phyloP scores from a whole-genome alignment of 2,888 invertebrate species.

The Tillus elongatus region DNA sequence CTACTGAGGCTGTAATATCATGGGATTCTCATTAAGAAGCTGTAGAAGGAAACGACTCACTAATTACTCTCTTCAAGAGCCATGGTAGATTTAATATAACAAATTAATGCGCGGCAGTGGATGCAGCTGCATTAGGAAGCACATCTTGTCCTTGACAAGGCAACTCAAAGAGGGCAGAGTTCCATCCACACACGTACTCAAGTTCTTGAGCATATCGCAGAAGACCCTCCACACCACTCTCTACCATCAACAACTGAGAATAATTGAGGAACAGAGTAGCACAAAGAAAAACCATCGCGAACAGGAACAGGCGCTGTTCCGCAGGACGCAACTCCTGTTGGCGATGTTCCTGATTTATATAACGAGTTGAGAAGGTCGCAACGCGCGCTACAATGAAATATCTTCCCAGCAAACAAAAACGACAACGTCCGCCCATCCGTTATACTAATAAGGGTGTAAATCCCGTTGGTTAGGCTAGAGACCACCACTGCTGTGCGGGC shows the following conservation, averaged over 20 bases:
- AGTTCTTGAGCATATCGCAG: too few relatives aligned
- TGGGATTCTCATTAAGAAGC: too few relatives aligned
- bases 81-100: too few relatives aligned
- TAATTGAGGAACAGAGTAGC: slow-evolving; percentile 9
- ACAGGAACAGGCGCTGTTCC: slow-evolving; percentile 19
- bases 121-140: too few relatives aligned
- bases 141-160: too few relatives aligned
- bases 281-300: slow-evolving; percentile 8
- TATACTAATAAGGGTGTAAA: slow-evolving; percentile 30
- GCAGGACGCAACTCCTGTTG: slow-evolving; percentile 22
- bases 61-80: too few relatives aligned
- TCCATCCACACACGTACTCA: too few relatives aligned
- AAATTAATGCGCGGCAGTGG: too few relatives aligned
- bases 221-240: too few relatives aligned
- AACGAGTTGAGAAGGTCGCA: slow-evolving; percentile 23
- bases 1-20: too few relatives aligned
- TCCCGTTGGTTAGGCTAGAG: slow-evolving; percentile 20
- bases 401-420: slow-evolving; percentile 27
- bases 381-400: slow-evolving; percentile 27
- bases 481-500: slow-evolving; percentile 19
- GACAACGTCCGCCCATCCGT: slow-evolving; percentile 27
- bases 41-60: too few relatives aligned
- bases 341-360: slow-evolving; percentile 28
- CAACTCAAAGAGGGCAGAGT: too few relatives aligned
- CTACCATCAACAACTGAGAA: slow-evolving; percentile 9